These are phyloP conservation scores for Cosmia pyralina DNA, from an alignment of 2,888 invertebrate genomes.

Conservation along the genomic window DNA sequence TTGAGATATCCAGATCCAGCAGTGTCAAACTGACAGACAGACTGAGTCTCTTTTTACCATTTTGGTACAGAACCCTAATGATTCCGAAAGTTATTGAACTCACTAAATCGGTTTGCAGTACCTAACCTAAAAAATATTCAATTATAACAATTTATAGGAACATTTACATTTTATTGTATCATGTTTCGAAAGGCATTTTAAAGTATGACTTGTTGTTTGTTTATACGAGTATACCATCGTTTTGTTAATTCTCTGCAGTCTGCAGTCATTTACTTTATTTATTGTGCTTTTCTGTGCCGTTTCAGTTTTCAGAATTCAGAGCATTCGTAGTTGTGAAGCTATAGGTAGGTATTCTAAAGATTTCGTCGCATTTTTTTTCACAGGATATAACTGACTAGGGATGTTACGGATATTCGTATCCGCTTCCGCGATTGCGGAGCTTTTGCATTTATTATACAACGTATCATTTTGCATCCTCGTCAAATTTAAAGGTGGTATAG, in stretches of 20 bases:
- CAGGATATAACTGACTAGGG: too few species aligned
- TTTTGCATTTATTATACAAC: too few species aligned
- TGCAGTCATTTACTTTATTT: conserved; percentile 42
- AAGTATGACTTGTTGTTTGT: conserved; percentile 24
- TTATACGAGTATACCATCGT: too few species aligned
- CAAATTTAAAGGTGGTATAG: too few species aligned
- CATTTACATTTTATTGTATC: conserved; percentile 40
- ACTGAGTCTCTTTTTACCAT: too few species aligned
- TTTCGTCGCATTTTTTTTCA: too few species aligned
- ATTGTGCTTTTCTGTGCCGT: conserved; percentile 7
- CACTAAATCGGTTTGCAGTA: background rate
- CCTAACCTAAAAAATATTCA: conserved; percentile 10
- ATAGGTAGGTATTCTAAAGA: background rate
- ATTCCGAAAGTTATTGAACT: background rate
- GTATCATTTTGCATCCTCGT: too few species aligned
- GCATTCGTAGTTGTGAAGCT: background rate
- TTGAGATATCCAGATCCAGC: too few species aligned
- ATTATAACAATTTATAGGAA: conserved; percentile 27
- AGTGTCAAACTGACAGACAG: too few species aligned
- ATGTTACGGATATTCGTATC: too few species aligned
- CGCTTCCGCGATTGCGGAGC: too few species aligned
- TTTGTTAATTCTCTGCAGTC: conserved; percentile 12
- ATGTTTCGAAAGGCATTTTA: conserved; percentile 30
- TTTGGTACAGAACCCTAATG: background rate
- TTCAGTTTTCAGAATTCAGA: conserved; percentile 8